Evolutionary conservation across 2,797 vertebrate genomes (phyloP).

Genomic region (Pyrocephalus nanus): DNA sequence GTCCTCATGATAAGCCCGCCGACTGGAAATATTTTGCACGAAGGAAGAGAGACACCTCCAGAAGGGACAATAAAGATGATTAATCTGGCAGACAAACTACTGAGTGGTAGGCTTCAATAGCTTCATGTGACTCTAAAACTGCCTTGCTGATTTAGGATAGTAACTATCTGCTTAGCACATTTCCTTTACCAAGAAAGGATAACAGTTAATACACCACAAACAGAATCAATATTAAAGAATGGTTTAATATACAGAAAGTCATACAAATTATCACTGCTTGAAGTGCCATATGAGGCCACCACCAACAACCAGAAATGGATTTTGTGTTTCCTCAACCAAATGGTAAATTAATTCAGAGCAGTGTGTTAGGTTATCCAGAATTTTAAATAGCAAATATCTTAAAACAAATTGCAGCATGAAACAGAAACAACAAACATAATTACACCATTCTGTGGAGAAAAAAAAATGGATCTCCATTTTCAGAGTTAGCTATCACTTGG

Average conservation of each 20-base stretch:
- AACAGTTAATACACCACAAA: slow-evolving; percentile 69
- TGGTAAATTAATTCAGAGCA: slow-evolving; percentile 39
- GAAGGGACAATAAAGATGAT: slow-evolving; percentile 59
- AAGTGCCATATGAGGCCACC: slow-evolving; percentile 13
- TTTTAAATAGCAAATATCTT: slow-evolving; percentile 40
- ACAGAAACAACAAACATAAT: slow-evolving; percentile 23
- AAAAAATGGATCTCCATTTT: slow-evolving; percentile 21
- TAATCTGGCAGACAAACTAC: slow-evolving; percentile 51
- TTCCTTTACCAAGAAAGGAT: slow-evolving; percentile 42
- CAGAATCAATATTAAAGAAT: slow-evolving; percentile 52
- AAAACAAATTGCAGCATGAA: slow-evolving; percentile 16
- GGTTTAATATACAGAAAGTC: slow-evolving; percentile 59
- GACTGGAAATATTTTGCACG: slow-evolving; percentile 37
- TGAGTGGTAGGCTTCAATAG: slow-evolving; percentile 44
- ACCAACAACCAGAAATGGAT: not conserved
- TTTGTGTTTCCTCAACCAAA: slow-evolving; percentile 44
- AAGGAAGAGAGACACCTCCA: slow-evolving; percentile 28
- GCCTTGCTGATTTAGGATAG: slow-evolving; percentile 27
- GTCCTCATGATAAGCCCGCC: slow-evolving; percentile 11
- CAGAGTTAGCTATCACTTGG: not conserved
- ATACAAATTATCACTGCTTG: slow-evolving; percentile 60
- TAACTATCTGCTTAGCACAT: slow-evolving; percentile 28
- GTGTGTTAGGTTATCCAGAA: slow-evolving; percentile 15
- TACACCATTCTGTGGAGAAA: slow-evolving; percentile 5
- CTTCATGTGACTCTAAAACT: slow-evolving; percentile 30